phyloP scores from a whole-genome alignment of 1,140 invertebrate species.

The Drosophila lacertosa region DNA sequence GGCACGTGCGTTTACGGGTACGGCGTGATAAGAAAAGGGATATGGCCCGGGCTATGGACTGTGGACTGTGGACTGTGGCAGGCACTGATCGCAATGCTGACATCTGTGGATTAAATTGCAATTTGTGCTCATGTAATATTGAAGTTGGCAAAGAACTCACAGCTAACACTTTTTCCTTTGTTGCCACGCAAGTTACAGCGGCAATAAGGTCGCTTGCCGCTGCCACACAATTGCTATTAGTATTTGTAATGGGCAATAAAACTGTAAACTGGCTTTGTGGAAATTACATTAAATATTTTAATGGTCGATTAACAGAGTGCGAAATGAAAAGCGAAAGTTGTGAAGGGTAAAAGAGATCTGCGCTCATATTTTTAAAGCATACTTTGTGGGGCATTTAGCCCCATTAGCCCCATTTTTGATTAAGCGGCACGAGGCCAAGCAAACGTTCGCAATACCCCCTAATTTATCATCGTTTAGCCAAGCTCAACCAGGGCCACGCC shows the following conservation, averaged over 20 bases:
- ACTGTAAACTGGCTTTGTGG: conserved; percentile 62
- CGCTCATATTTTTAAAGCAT: neutral
- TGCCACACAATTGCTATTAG: conserved; percentile 60
- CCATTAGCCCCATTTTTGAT: conserved; percentile 9
- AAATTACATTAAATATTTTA: conserved; percentile 75
- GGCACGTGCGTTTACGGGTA: conserved; percentile 57
- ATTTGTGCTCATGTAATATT: conserved; percentile 84
- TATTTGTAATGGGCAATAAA: conserved; percentile 78
- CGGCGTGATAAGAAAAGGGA: conserved; percentile 49
- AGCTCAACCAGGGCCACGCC: conserved; percentile 13
- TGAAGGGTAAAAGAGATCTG: neutral
- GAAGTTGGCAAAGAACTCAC: conserved; percentile 43
- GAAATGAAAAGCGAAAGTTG: neutral
- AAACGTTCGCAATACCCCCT: conserved; percentile 13
- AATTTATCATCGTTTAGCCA: conserved; percentile 54
- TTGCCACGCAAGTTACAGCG: conserved; percentile 21
- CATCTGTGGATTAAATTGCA: conserved; percentile 84
- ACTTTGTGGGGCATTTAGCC: conserved; percentile 40
- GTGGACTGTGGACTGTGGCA: conserved; percentile 13
- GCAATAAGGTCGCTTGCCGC: conserved; percentile 22
- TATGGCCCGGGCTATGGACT: conserved; percentile 19
- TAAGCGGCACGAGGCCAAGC: conserved; percentile 13
- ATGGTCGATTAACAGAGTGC: conserved; percentile 68
- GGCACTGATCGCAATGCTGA: conserved; percentile 81
- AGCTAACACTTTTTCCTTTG: conserved; percentile 56